phyloP scores from a whole-genome alignment of 1,140 invertebrate species.

The Ridgeia piscesae region DNA sequence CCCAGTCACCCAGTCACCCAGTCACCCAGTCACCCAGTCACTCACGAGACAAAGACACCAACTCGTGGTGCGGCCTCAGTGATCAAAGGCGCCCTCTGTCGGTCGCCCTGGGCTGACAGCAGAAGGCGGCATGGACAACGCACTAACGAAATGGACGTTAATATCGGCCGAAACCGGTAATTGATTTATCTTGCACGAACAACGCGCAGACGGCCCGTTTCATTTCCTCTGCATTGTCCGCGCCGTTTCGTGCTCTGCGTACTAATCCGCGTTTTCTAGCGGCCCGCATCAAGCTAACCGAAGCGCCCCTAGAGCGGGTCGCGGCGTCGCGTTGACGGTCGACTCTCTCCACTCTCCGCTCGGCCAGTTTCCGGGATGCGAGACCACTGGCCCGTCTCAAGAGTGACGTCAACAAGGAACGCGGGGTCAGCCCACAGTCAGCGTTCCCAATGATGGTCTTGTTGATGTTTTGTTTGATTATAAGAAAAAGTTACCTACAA shows the following conservation, averaged over 20 bases:
- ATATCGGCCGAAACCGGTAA: background rate
- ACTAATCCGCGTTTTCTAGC: background rate
- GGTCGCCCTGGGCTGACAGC: too few relatives aligned
- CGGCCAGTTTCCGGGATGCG: background rate
- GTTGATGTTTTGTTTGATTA: too few relatives aligned
- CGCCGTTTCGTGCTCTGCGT: background rate
- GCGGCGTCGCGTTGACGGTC: background rate
- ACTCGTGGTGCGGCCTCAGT: too few relatives aligned
- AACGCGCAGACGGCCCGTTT: background rate
- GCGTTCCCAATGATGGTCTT: too few relatives aligned
- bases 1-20: background rate
- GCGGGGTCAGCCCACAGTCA: too few relatives aligned
- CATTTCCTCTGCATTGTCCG: conserved; percentile 3
- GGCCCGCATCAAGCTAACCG: background rate
- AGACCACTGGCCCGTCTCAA: background rate
- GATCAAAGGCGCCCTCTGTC: background rate
- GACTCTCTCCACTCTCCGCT: background rate
- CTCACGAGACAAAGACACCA: too few relatives aligned
- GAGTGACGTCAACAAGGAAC: too few relatives aligned
- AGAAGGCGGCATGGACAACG: background rate
- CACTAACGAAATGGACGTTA: conserved; percentile 5
- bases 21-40: too few relatives aligned
- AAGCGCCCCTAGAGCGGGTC: background rate
- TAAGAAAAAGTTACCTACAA: too few relatives aligned
- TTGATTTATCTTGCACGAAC: background rate